Evolutionary conservation across 1,140 invertebrate species (phyloP).

Genomic region (Drosophila dunni): DNA sequence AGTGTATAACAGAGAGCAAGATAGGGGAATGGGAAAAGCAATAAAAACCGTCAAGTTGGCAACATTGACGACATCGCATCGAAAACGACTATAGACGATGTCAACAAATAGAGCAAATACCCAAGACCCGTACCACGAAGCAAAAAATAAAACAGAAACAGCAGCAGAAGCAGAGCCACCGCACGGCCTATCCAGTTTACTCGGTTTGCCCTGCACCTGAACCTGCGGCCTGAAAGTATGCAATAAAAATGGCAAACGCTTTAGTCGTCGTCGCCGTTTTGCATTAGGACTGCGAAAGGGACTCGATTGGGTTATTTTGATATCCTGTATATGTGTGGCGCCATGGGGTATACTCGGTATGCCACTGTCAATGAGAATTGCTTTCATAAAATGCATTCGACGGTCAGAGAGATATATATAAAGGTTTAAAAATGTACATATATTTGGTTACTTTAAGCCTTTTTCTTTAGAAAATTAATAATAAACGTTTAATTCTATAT

Average conservation of each 20-base stretch:
- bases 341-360: neutral
- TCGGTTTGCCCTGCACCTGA: slow-evolving; percentile 16
- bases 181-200: neutral
- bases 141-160: neutral
- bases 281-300: slow-evolving; percentile 46
- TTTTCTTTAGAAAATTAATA: too few relatives aligned
- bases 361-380: too few relatives aligned
- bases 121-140: neutral
- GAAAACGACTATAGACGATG: slow-evolving; percentile 37
- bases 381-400: too few relatives aligned
- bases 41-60: slow-evolving; percentile 64
- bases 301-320: slow-evolving; percentile 33
- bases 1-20: slow-evolving; percentile 28
- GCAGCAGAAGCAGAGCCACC: neutral
- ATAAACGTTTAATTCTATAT: too few relatives aligned
- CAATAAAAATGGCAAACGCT: slow-evolving; percentile 57
- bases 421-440: too few relatives aligned
- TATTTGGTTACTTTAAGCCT: too few relatives aligned
- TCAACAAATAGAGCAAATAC: slow-evolving; percentile 63
- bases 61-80: slow-evolving; percentile 49
- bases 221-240: slow-evolving; percentile 63
- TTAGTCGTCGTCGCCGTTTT: slow-evolving; percentile 47
- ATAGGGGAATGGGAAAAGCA: slow-evolving; percentile 48
- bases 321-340: neutral
- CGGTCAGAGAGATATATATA: too few relatives aligned